Conservation (phyloP, 2,113 vertebrate genomes). For the Burhinus bistriatus region DNA sequence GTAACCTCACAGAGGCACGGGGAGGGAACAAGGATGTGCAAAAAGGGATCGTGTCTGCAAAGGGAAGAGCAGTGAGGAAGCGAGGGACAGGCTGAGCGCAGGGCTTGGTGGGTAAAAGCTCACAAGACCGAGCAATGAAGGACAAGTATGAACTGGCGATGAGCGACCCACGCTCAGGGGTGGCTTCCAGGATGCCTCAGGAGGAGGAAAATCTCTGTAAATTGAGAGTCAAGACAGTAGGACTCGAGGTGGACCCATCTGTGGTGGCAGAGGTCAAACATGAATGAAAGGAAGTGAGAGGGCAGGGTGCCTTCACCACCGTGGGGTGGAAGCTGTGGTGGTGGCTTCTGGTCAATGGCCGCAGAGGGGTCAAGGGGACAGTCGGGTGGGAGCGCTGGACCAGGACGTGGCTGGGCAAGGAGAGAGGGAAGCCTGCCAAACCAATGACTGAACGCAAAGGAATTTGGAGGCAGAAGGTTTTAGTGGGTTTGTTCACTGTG, state of each 20-base stretch:
- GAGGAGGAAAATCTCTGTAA: background rate
- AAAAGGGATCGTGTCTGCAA: background rate
- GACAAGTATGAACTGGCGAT: fast-evolving
- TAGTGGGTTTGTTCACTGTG: background rate
- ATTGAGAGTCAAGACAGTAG: background rate
- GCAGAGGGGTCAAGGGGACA: background rate
- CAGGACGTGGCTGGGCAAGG: background rate
- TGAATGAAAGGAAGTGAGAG: background rate
- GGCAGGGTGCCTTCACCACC: background rate
- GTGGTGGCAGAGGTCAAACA: background rate
- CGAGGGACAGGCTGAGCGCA: background rate
- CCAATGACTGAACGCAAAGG: background rate
- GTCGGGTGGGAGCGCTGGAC: fast-evolving
- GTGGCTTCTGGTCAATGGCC: fast-evolving
- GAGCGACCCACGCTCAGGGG: fast-evolving
- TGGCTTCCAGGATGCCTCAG: background rate
- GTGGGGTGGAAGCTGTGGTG: background rate
- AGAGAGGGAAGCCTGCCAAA: background rate
- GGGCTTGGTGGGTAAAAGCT: background rate
- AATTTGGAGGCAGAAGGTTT: background rate
- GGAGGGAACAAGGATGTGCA: background rate
- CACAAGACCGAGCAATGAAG: background rate
- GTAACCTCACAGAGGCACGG: fast-evolving
- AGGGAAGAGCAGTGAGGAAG: background rate
- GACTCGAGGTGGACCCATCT: fast-evolving